Conservation (phyloP, 2,797 vertebrate species). For the Gastrophryne carolinensis region DNA sequence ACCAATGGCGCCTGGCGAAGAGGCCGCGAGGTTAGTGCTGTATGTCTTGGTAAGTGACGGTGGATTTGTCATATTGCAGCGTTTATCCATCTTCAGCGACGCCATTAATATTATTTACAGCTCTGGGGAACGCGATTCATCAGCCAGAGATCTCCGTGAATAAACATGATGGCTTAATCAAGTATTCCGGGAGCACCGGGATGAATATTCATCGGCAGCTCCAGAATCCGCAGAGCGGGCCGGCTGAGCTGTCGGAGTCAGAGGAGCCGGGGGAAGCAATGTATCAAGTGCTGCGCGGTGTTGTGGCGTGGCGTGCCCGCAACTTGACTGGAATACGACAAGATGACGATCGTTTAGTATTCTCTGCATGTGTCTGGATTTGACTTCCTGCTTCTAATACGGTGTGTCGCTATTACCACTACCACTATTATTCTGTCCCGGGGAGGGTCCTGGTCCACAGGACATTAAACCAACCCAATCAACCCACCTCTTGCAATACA, state of each 20-base stretch:
- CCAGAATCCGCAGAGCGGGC: not conserved
- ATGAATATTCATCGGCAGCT: slow-evolving; percentile 44
- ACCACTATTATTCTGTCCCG: too few species aligned
- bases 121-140: slow-evolving; percentile 31
- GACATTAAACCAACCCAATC: too few species aligned
- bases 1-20: too few species aligned
- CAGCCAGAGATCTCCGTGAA: slow-evolving; percentile 36
- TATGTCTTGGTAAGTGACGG: slow-evolving; percentile 16
- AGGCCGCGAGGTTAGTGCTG: slow-evolving; percentile 21
- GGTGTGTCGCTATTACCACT: too few species aligned
- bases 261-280: not conserved
- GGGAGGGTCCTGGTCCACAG: too few species aligned
- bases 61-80: slow-evolving; percentile 42
- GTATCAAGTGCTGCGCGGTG: not conserved
- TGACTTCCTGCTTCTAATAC: too few species aligned
- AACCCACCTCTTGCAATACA: too few species aligned
- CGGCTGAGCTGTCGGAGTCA: not conserved
- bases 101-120: slow-evolving; percentile 52
- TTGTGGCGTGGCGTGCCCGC: not conserved
- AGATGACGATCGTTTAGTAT: too few species aligned
- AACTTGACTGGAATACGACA: not conserved
- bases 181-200: not conserved
- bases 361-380: too few species aligned
- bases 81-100: slow-evolving; percentile 38
- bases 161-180: slow-evolving; percentile 51